Evolutionary conservation across 1,140 invertebrate genomes (phyloP).

Genomic region (Eupristina koningsbergeri): DNA sequence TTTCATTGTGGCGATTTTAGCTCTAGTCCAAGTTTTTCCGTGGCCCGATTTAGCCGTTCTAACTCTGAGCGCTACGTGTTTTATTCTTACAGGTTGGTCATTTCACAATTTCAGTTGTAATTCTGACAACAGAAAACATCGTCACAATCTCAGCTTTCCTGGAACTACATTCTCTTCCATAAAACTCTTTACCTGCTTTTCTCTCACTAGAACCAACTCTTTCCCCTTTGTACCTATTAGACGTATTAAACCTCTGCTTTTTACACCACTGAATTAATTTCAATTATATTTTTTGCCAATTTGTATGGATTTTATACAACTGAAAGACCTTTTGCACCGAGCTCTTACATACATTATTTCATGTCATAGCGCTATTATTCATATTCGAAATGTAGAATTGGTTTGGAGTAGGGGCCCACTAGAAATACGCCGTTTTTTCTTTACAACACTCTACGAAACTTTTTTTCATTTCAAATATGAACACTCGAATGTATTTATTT

Average conservation of each 20-base stretch:
- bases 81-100: constrained; percentile 4
- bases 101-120: constrained; percentile 6
- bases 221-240: not conserved
- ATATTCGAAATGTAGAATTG: not conserved
- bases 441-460: not conserved
- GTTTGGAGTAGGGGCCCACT: not conserved
- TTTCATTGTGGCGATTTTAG: not conserved
- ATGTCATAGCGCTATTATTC: not conserved
- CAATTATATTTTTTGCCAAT: not conserved
- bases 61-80: not conserved
- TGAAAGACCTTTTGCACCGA: not conserved
- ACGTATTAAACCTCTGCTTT: not conserved
- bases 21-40: not conserved
- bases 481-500: too few relatives aligned
- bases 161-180: not conserved
- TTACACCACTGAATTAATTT: not conserved
- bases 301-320: not conserved
- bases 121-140: not conserved
- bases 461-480: too few relatives aligned
- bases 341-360: not conserved
- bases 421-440: not conserved
- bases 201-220: not conserved
- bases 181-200: not conserved
- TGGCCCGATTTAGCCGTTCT: not conserved
- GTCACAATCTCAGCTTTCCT: not conserved